These are phyloP conservation scores for Dendroctonus valens DNA, from an alignment of 1,140 invertebrate genomes.

Conservation along the genomic window DNA sequence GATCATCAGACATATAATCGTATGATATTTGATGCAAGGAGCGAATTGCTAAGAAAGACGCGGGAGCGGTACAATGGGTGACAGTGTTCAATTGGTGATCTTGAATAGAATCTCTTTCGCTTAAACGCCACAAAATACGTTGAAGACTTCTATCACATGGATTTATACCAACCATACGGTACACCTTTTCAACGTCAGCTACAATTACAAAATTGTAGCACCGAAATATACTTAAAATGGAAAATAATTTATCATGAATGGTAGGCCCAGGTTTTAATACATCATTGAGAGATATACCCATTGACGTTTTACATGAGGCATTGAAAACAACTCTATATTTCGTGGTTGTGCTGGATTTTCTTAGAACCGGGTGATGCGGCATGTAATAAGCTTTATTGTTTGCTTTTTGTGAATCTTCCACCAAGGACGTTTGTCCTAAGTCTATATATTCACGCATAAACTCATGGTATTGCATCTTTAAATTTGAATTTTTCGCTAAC, in stretches of 20 bases:
- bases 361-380: conserved; percentile 44
- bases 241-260: too few species aligned
- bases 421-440: conserved; percentile 40
- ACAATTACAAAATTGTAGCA: too few species aligned
- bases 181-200: conserved; percentile 54
- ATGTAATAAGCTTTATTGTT: neutral
- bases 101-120: neutral
- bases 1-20: conserved; percentile 38
- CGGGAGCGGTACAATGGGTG: conserved; percentile 43
- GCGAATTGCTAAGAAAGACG: conserved; percentile 44
- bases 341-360: conserved; percentile 6
- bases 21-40: conserved; percentile 40
- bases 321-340: conserved; percentile 49
- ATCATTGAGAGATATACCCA: conserved; percentile 44
- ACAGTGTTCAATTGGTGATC: conserved; percentile 39
- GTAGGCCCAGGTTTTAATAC: too few species aligned
- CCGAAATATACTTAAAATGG: too few species aligned
- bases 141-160: conserved; percentile 43
- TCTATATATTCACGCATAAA: conserved; percentile 45
- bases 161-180: conserved; percentile 48
- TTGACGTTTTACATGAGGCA: conserved; percentile 40
- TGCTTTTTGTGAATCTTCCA: neutral
- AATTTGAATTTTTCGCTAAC: too few species aligned
- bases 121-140: conserved; percentile 46
- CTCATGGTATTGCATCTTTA: conserved; percentile 3